A percentile compares a stretch with the other conserved stretches of the same genome.
Conservation (phyloP, 2,888 invertebrate genomes). For the Trichogramma evanescens region DNA sequence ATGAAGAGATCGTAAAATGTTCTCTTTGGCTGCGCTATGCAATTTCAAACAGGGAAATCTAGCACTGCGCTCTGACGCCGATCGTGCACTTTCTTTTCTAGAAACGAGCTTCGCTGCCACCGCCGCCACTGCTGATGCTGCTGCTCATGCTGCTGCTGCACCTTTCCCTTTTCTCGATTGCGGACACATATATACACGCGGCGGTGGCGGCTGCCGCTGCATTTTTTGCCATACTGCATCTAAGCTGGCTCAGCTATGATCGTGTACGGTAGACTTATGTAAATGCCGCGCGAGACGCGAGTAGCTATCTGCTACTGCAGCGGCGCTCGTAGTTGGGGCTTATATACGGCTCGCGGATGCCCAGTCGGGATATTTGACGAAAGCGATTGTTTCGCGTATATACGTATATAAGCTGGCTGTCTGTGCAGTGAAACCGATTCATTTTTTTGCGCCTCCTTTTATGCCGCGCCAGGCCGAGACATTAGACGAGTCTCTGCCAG, state of each 20-base stretch:
- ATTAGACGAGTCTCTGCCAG: too few relatives aligned
- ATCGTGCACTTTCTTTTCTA: conserved; percentile 22
- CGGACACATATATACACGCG: not conserved
- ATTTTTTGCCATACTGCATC: not conserved
- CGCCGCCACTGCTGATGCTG: not conserved
- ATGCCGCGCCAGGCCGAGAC: not conserved
- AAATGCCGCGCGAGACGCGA: conserved; percentile 1
- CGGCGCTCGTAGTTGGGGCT: too few relatives aligned
- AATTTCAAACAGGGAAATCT: not conserved
- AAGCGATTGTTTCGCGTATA: conserved; percentile 6
- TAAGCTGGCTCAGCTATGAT: not conserved
- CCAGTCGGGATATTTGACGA: not conserved
- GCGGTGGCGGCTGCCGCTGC: not conserved
- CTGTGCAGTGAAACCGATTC: conserved; percentile 12
- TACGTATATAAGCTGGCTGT: too few relatives aligned
- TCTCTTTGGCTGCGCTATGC: conserved; percentile 23
- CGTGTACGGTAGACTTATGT: not conserved
- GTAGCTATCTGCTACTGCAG: too few relatives aligned
- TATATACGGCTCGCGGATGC: too few relatives aligned
- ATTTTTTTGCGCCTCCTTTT: not conserved
- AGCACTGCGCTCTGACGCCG: not conserved
- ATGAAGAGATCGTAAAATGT: conserved; percentile 21
- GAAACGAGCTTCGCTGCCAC: conserved; percentile 1
- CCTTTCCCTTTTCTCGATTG: conserved; percentile 18
- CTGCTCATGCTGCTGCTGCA: not conserved